Conservation (phyloP, 2,797 vertebrate genomes). For the Lepilemur ruficaudatus region DNA sequence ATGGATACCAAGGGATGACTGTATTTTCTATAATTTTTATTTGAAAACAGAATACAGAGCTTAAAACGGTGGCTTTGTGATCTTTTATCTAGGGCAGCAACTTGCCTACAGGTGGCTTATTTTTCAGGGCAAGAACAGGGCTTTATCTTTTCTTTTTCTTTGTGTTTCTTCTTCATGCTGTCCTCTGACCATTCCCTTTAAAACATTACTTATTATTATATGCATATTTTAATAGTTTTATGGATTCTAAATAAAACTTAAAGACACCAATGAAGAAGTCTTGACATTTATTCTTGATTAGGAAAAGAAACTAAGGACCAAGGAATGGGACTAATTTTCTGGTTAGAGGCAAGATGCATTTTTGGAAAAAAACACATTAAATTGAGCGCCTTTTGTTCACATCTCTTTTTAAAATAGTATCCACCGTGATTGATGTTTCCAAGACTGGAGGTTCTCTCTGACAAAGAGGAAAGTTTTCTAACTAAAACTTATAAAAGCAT, state of each 20-base stretch:
- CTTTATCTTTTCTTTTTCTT: background rate
- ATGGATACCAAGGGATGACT: background rate
- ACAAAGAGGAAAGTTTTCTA: background rate
- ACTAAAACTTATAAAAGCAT: slow-evolving; percentile 24
- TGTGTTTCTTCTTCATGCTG: background rate
- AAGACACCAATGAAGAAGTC: background rate
- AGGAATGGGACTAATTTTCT: background rate
- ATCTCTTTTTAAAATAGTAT: background rate
- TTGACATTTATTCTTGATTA: background rate
- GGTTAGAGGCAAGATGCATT: background rate
- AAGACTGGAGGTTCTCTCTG: background rate
- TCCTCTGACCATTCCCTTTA: background rate
- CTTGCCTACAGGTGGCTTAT: background rate
- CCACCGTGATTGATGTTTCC: background rate
- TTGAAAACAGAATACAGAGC: background rate
- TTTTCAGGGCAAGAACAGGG: background rate
- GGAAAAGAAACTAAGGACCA: background rate
- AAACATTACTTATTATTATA: background rate
- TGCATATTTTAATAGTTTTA: background rate
- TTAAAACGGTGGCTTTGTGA: background rate
- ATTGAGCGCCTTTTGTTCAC: background rate
- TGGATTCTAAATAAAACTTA: background rate
- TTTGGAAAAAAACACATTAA: background rate
- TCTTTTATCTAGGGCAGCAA: background rate
- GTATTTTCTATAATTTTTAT: background rate